Base-by-base conservation (phyloP, 2,113 vertebrate species). In the Misgurnus mizolepis region DNA sequence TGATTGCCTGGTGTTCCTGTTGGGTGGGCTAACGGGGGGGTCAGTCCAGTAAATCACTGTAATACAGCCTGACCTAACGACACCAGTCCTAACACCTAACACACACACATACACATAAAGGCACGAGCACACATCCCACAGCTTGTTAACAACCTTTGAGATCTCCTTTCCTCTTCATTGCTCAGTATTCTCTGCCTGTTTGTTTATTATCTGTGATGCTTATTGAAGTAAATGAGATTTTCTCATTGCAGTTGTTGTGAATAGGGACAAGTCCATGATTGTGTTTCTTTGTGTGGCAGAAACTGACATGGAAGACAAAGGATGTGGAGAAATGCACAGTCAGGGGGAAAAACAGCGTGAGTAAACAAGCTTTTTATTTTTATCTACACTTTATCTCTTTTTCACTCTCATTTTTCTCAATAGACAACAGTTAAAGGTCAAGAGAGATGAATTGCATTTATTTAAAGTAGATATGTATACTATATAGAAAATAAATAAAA, bases 281-380 rank as follows among this genome's bases (percentile, higher is more conserved):
- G 77, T 43, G 68, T 88, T 80, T 84, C 53, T 85, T 82, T 58
- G 14, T 82, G 60, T 87, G 78, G 58, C 87, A 94, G 93, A 94
- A 93, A 80, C 90, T 94, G 85, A 93, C 92, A 56, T 94, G 93
- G 93, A 94, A 93, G 84, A 93, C 93, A 40, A 93, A 93, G 82
- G 91, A 93, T 79, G 90, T 94, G 84, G 92, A 93, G 79, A 94
- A 94, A 85, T 94, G 93, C 87, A 94, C 93, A 6, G 91, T 94
- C 89, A 88, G 93, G 79, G 93, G 93, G 80, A 94, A 94, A 14
- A 94, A 93, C 88, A 94, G 91, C 85, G 93, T 94, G 88, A 93
- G 93, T 93, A 67, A 86, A 45, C 61, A 71, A 27, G 70, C 69
- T 49, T 58, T 18, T 71, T 27, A n/a, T 80, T 65, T 45, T 56